Conservation (phyloP, 2,888 invertebrate genomes). For the Heteropelma amictum region DNA sequence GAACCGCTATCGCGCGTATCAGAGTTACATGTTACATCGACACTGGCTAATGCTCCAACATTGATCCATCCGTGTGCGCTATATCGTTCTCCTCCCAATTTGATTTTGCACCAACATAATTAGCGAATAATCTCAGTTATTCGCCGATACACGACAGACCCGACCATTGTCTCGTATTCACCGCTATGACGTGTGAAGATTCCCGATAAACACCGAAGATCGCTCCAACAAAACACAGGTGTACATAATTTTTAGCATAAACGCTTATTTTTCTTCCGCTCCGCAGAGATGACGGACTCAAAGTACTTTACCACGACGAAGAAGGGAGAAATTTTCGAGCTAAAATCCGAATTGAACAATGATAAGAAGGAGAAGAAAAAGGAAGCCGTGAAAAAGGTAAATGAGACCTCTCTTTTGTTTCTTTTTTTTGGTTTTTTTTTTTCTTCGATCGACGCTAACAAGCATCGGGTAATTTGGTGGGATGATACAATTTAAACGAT, state of each 20-base stretch:
- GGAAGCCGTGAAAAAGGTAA: constrained; percentile 99
- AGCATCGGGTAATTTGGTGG: too few species aligned
- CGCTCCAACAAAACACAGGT: background rate
- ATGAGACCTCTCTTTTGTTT: constrained; percentile 48
- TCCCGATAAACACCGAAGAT: too few species aligned
- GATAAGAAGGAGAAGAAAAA: constrained; percentile 99
- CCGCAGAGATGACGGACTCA: constrained; percentile 94
- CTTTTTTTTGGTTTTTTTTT: background rate
- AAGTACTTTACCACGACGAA: constrained; percentile 99
- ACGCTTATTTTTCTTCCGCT: constrained; percentile 26
- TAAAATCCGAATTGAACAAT: constrained; percentile 99
- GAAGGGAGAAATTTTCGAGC: constrained; percentile 99
- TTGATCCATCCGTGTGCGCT: constrained; percentile 44
- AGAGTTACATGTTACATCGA: too few species aligned
- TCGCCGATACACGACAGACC: too few species aligned
- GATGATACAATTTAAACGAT: too few species aligned
- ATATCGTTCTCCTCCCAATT: constrained; percentile 7
- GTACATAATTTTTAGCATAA: background rate
- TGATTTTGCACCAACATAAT: constrained; percentile 39
- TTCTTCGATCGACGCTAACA: constrained; percentile 20
- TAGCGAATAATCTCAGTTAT: constrained; percentile 22
- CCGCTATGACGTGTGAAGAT: background rate
- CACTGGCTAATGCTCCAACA: too few species aligned
- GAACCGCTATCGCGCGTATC: too few species aligned
- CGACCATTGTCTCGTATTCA: background rate